phyloP scores from a whole-genome alignment of 1,140 invertebrate genomes.

The Gonioctena quinquepunctata region DNA sequence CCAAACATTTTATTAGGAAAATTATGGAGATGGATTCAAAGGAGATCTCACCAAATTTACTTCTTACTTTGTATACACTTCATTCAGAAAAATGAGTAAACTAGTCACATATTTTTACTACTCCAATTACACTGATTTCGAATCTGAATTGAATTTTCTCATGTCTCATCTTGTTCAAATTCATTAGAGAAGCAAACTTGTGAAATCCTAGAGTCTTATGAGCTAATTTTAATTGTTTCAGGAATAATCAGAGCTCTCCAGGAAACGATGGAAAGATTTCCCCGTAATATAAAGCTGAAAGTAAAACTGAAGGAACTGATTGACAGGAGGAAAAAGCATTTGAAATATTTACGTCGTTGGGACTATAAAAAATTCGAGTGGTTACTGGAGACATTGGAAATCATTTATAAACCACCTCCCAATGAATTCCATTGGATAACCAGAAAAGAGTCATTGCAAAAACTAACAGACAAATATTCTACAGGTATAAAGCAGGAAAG shows the following conservation, averaged over 20 bases:
- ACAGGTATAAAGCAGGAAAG: constrained; percentile 67
- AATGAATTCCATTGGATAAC: constrained; percentile 65
- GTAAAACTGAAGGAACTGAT: constrained; percentile 71
- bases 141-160: no score
- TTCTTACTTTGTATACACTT: no score
- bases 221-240: constrained; percentile 6
- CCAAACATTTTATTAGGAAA: no score
- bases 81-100: no score
- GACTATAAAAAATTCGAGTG: constrained; percentile 88
- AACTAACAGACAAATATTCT: constrained; percentile 69
- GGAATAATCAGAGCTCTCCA: constrained; percentile 62
- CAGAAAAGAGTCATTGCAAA: constrained; percentile 68
- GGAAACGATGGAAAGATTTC: constrained; percentile 56
- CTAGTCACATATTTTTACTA: no score
- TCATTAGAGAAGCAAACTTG: no score
- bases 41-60: no score
- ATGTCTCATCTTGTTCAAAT: no score
- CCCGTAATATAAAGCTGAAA: constrained; percentile 61
- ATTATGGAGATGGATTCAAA: no score
- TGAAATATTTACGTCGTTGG: constrained; percentile 69
- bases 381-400: constrained; percentile 78
- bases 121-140: no score
- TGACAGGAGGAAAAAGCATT: constrained; percentile 72
- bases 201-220: constrained; percentile 60
- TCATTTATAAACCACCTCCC: constrained; percentile 73